Evolutionary conservation across 1,140 invertebrate genomes (phyloP).

Genomic region (Drosophila bifasciata): DNA sequence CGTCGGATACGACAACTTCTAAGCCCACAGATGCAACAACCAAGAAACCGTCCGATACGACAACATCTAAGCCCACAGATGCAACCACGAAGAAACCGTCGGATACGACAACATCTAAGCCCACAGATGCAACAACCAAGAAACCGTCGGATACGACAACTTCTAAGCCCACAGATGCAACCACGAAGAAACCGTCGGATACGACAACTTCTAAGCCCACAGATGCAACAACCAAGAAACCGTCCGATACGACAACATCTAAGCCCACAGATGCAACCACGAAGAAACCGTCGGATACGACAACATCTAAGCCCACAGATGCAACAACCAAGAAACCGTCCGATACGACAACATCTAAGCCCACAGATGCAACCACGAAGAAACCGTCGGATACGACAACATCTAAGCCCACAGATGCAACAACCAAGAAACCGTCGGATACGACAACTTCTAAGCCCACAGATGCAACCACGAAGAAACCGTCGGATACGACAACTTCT

Average conservation of each 20-base stretch:
- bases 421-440: neutral
- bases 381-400: conserved; percentile 1
- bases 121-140: neutral
- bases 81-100: neutral
- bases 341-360: neutral
- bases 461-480: neutral
- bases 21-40: neutral
- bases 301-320: neutral
- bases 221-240: neutral
- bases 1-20: neutral
- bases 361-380: neutral
- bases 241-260: neutral
- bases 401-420: neutral
- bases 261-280: neutral
- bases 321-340: conserved; percentile 1
- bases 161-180: neutral
- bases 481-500: neutral
- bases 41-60: neutral
- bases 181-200: conserved; percentile 2
- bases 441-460: neutral
- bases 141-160: neutral
- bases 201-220: neutral
- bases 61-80: neutral
- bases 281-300: neutral
- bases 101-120: neutral